Conservation (phyloP, 2,888 invertebrate species). For the Brachylomia viminalis region DNA sequence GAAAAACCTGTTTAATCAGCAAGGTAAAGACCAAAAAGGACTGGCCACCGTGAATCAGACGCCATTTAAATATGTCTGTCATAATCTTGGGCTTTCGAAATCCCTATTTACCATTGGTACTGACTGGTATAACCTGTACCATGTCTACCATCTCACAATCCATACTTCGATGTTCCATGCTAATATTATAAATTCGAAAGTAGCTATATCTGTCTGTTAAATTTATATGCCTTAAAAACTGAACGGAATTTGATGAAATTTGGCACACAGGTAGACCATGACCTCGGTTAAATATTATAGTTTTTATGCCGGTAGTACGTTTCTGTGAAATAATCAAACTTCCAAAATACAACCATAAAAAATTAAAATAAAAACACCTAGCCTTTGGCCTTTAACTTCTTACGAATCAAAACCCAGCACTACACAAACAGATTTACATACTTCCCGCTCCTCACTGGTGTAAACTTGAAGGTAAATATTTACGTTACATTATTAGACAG, state of each 20-base stretch:
- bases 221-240: too few relatives aligned
- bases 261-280: too few relatives aligned
- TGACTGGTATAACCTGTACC: too few relatives aligned
- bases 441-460: conserved; percentile 26
- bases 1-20: background rate
- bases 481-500: conserved; percentile 48
- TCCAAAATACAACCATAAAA: background rate
- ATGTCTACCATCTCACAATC: background rate
- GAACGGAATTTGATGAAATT: too few relatives aligned
- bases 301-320: too few relatives aligned
- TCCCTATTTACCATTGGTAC: background rate
- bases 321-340: too few relatives aligned
- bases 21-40: background rate
- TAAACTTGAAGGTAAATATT: conserved; percentile 62
- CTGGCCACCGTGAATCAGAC: background rate
- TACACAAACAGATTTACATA: conserved; percentile 30
- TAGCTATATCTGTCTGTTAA: too few relatives aligned
- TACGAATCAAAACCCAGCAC: conserved; percentile 8
- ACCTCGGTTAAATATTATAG: too few relatives aligned
- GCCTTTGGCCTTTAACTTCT: background rate
- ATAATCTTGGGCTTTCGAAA: too few relatives aligned
- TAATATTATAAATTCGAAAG: too few relatives aligned
- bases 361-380: conserved; percentile 1
- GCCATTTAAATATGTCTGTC: background rate
- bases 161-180: background rate